These are phyloP conservation scores for Bursaphelenchus mucronatus DNA, from an alignment of 1,140 invertebrate genomes.

Conservation along the genomic window DNA sequence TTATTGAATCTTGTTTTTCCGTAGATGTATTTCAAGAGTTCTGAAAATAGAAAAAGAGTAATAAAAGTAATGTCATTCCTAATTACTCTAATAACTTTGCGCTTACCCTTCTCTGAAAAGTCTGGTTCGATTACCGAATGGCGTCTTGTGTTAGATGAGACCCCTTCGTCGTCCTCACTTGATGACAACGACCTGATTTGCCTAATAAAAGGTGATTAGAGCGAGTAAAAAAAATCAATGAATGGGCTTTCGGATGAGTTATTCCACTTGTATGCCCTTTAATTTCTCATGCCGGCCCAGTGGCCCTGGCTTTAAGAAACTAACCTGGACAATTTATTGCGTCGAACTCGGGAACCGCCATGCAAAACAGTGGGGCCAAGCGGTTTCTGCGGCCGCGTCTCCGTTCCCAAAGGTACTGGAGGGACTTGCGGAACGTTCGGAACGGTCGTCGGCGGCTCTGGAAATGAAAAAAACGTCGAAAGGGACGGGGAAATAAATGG, in stretches of 20 bases:
- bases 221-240: constrained; percentile 2
- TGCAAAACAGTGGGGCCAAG: constrained; percentile 10
- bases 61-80: constrained; percentile 5
- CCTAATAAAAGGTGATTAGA: constrained; percentile 17
- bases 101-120: constrained; percentile 45
- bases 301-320: neutral
- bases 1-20: constrained; percentile 23
- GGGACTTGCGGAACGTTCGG: constrained; percentile 7
- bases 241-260: neutral
- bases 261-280: too few species aligned
- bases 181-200: constrained; percentile 41
- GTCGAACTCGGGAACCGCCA: constrained; percentile 13
- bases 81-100: neutral
- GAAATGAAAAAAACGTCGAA: neutral
- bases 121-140: constrained; percentile 25
- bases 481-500: neutral
- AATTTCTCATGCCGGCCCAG: too few species aligned
- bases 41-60: constrained; percentile 28
- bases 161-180: constrained; percentile 40
- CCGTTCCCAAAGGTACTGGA: constrained; percentile 14
- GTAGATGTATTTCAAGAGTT: constrained; percentile 45
- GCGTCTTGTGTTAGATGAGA: constrained; percentile 10
- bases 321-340: constrained; percentile 15
- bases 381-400: neutral
- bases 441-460: constrained; percentile 5